Base-by-base conservation (phyloP, 2,797 vertebrate genomes). In the Choloepus didactylus region DNA sequence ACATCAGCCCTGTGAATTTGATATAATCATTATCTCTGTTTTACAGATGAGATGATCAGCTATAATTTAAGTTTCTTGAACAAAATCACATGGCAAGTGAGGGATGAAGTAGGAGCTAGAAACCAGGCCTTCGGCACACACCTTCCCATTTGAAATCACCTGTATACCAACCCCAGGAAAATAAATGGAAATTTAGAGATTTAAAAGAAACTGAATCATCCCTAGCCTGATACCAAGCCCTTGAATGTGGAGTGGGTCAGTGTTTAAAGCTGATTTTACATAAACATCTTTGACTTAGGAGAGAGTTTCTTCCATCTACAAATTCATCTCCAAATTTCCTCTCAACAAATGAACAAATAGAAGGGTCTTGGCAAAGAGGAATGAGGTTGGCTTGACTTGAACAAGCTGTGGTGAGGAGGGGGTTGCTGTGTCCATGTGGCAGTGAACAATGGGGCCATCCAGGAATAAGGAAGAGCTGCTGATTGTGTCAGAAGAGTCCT, bases 1-100 rank as follows among this genome's bases (percentile, higher is more conserved):
- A 87, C 60, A 64, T 70, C 88, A 76, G 83, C 90, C 75, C 91
- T 72, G 72, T 92, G 93, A 88, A 94, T 95, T 76, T 93, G 60
- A 60, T 82, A 72, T 3, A 31, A 60, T 95, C 86, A 69, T 96
- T 92, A 86, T 69, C 56, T 89, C 70, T 18, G 11, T 93, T 85
- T 95, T 79, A 84, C 49, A 94, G 76, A 83, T 38, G 62, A 93
- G 76, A 89, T 44, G 56, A 88, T 88, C 64, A 31, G 60, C 59
- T 62, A 70, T 38, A 67, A 88, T 70, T 92, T 67, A 75, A 67
- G 3, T 75, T 64, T 83, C 79, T 80, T 73, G 70, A 54, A 25
- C 16, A 44, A 82, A 93, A 93, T 56, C 46, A 46, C 62, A 44
- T 31, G 3, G n/a, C 91, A 38, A 23, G 18, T 18, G 41, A 72